A percentile compares a stretch with the other conserved stretches of the same genome.
These are phyloP conservation scores for Mnemiopsis leidyi DNA, from an alignment of 37 sponge, comb jelly and placozoan genomes.

Conservation along the genomic window DNA sequence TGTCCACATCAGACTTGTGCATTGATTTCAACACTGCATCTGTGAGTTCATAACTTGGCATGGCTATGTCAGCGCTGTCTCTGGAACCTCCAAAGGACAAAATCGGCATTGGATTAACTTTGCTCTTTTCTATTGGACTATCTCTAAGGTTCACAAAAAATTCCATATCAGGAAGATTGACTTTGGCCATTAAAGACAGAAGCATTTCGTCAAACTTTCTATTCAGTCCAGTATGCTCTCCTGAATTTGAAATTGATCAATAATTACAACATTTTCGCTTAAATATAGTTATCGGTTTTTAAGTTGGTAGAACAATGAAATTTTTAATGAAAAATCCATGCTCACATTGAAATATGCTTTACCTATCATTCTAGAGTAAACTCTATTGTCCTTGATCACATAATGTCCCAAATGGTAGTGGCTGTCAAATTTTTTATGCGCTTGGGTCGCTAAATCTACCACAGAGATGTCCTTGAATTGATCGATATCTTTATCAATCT, in stretches of 20 bases:
- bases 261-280: too few relatives aligned
- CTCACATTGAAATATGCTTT: too few relatives aligned
- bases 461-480: constrained; percentile 9
- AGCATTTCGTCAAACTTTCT: constrained; percentile 55
- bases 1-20: constrained; percentile 75
- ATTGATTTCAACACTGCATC: constrained; percentile 80
- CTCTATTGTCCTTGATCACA: constrained; percentile 2
- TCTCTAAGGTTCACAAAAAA: constrained; percentile 92
- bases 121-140: constrained; percentile 82
- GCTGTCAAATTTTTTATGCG: constrained; percentile 31
- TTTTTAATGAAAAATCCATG: too few relatives aligned
- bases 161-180: constrained; percentile 90
- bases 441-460: constrained; percentile 7
- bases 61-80: constrained; percentile 82
- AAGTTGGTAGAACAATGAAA: too few relatives aligned
- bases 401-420: constrained; percentile 64
- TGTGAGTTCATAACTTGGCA: constrained; percentile 95
- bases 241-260: too few relatives aligned
- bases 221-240: constrained; percentile 39
- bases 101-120: constrained; percentile 71
- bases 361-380: constrained; percentile 25
- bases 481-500: constrained; percentile 43
- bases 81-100: constrained; percentile 95
- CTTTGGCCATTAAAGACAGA: constrained; percentile 69
- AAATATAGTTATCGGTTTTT: too few relatives aligned